Conservation (phyloP, 2,113 vertebrate genomes). For the Burhinus oedicnemus region DNA sequence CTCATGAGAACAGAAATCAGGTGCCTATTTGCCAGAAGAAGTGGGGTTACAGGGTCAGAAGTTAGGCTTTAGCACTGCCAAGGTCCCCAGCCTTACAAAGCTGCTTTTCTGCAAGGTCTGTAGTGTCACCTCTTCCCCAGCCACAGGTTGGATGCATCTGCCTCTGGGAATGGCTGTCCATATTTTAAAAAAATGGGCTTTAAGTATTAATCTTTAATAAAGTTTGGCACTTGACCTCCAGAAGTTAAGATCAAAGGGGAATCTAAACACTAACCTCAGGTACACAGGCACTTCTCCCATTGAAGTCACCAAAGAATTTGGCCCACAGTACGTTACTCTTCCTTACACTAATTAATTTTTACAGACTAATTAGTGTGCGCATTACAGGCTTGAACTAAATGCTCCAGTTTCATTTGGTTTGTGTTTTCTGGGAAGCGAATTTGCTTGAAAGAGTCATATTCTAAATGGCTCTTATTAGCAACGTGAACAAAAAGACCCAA, state of each 20-base stretch:
- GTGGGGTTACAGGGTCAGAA: background rate
- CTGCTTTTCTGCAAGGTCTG: background rate
- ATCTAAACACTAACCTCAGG: background rate
- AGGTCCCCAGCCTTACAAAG: background rate
- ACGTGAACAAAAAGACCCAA: background rate
- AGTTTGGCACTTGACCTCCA: background rate
- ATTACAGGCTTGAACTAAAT: background rate
- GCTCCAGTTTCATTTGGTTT: background rate
- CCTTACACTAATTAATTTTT: conserved; percentile 37
- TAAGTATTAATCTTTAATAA: conserved; percentile 15
- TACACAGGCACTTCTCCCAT: background rate
- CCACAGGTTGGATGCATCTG: background rate
- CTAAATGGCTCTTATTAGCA: background rate
- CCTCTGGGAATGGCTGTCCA: background rate
- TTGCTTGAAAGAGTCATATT: background rate
- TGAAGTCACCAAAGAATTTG: conserved; percentile 25
- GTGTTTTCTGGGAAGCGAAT: background rate
- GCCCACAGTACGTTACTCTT: background rate
- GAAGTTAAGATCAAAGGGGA: conserved; percentile 47
- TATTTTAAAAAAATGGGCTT: background rate
- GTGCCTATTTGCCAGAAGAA: background rate
- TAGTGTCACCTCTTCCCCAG: background rate
- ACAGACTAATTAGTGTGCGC: conserved; percentile 1
- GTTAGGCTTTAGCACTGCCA: background rate
- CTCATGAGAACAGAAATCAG: background rate